Conservation (phyloP, 2,113 vertebrate genomes). For the Carassius carassius region DNA sequence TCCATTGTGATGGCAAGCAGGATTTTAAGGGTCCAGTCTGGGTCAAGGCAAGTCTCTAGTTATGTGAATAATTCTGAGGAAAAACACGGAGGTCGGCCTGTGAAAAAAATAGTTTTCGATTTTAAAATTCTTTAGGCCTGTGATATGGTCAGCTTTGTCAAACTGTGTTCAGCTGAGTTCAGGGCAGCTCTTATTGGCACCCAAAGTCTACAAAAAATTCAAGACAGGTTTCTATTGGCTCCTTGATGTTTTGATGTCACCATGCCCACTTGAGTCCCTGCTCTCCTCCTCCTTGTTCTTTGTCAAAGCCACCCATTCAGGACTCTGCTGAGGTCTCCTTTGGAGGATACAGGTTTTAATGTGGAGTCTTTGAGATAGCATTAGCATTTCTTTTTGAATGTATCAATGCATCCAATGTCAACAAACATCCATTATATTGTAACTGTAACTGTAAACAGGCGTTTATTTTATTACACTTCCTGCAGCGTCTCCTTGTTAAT, state of each 20-base stretch:
- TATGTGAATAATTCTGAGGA: background rate
- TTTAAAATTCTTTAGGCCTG: background rate
- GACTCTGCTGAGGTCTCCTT: constrained; percentile 44
- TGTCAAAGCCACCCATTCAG: constrained; percentile 50
- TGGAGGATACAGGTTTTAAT: constrained; percentile 59
- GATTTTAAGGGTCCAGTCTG: constrained; percentile 1
- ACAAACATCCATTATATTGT: constrained; percentile 25
- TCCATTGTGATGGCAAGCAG: background rate
- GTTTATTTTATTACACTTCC: background rate
- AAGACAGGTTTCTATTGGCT: constrained; percentile 68
- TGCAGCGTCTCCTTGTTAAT: background rate
- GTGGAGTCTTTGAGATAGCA: constrained; percentile 66
- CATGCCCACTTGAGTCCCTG: constrained; percentile 65
- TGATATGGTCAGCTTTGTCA: constrained; percentile 49
- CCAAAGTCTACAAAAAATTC: constrained; percentile 14
- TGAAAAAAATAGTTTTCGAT: no score
- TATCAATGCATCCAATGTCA: background rate
- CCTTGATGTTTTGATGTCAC: constrained; percentile 44
- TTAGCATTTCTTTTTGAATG: constrained; percentile 51
- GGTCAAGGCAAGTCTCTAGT: constrained; percentile 20
- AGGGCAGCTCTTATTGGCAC: constrained; percentile 67
- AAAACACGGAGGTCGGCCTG: background rate
- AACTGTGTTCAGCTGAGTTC: constrained; percentile 59
- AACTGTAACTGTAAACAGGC: constrained; percentile 3
- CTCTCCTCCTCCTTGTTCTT: constrained; percentile 67